Conservation (phyloP, 1,140 invertebrate genomes). For the Ptiloglossa arizonensis region DNA sequence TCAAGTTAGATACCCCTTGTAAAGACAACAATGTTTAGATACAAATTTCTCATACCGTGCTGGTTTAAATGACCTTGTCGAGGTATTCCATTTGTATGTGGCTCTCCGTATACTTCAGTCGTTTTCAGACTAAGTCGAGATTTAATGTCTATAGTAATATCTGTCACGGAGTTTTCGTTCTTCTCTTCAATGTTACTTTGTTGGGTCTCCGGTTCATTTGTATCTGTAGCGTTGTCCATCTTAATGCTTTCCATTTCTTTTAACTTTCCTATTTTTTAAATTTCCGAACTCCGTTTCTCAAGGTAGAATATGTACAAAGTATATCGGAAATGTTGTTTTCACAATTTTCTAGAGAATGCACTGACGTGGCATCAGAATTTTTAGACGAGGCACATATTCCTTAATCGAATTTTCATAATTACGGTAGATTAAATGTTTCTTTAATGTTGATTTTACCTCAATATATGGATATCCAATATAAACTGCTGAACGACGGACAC, state of each 20-base stretch:
- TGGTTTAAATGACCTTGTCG: conserved; percentile 75
- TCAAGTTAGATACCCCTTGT: not conserved
- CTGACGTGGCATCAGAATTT: conserved; percentile 44
- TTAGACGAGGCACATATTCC: conserved; percentile 53
- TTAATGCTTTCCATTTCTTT: conserved; percentile 63
- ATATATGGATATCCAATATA: conserved; percentile 64
- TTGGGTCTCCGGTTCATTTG: conserved; percentile 53
- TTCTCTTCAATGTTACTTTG: conserved; percentile 67
- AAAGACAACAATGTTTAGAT: not conserved
- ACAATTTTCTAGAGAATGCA: not conserved
- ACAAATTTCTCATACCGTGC: conserved; percentile 67
- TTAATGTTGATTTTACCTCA: conserved; percentile 48
- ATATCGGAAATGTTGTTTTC: conserved; percentile 22
- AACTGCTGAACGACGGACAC: conserved; percentile 69
- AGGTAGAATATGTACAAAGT: conserved; percentile 11
- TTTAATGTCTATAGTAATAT: conserved; percentile 73
- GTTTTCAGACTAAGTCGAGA: conserved; percentile 70
- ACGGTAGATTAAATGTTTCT: conserved; percentile 31
- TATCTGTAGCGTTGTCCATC: conserved; percentile 51
- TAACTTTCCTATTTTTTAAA: conserved; percentile 24
- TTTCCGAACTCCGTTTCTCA: conserved; percentile 23
- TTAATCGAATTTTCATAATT: conserved; percentile 79
- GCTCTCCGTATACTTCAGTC: conserved; percentile 61
- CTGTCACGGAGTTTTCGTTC: conserved; percentile 57
- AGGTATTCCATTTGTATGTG: conserved; percentile 74